Evolutionary conservation across 2,888 invertebrate genomes (phyloP).

Genomic region (Leptinotarsa tumamoca): DNA sequence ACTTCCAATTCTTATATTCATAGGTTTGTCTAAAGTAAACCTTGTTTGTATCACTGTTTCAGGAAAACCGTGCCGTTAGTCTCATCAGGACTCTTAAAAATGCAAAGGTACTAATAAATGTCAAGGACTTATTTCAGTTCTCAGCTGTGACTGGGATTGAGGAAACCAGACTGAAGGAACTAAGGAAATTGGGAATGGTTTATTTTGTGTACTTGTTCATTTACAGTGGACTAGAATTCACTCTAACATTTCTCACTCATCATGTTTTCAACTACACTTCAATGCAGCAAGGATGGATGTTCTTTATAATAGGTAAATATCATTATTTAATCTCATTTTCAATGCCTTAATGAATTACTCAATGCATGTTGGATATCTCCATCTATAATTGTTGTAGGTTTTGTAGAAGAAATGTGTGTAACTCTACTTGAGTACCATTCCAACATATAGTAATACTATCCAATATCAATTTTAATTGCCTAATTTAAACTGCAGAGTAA

Average conservation of each 20-base stretch:
- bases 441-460: no score
- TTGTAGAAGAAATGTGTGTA: no score
- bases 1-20: no score
- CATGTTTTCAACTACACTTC: slow-evolving; percentile 90
- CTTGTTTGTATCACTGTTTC: slow-evolving; percentile 59
- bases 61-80: slow-evolving; percentile 78
- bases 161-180: slow-evolving; percentile 72
- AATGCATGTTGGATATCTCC: no score
- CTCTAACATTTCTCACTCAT: slow-evolving; percentile 95
- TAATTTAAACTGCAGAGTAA: no score
- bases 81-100: slow-evolving; percentile 70
- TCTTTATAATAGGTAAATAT: slow-evolving; percentile 84
- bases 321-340: not conserved
- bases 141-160: slow-evolving; percentile 76
- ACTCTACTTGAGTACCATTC: no score
- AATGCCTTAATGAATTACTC: not conserved
- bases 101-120: slow-evolving; percentile 59
- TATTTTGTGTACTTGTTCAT: slow-evolving; percentile 94
- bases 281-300: slow-evolving; percentile 99
- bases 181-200: slow-evolving; percentile 78
- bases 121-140: slow-evolving; percentile 71
- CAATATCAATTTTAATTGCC: no score
- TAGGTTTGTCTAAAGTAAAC: no score
- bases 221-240: slow-evolving; percentile 97
- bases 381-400: no score